Evolutionary conservation across 1,140 invertebrate species (phyloP), one percentile per base, ranked within the genome.

Genomic region (Zaprionus camerounensis): DNA sequence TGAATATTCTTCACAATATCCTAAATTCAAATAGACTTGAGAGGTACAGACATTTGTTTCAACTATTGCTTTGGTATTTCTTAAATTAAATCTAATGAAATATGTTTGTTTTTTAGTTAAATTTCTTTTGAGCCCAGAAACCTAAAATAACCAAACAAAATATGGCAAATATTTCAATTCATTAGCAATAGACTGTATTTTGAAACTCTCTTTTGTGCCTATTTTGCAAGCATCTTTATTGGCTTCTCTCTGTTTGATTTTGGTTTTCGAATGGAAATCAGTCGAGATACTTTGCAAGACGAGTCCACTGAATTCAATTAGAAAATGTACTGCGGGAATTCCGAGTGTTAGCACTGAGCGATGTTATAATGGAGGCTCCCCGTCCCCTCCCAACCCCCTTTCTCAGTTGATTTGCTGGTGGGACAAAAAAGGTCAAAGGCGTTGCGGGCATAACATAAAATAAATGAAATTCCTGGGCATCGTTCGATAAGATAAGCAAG

Each of bases 381-480:
- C 17, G 7, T 11, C n/a, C 1, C 28, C 7, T 0, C 31, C 24
- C 24, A 26, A 26, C 24, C 31, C 31, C 9, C 9, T 34, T 11
- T 2, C 31, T 34, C 9, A 11, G 31, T 34, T 34, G 31, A 3
- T 11, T 3, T 11, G 31, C 31, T 34, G 17, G n/a, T 22, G n/a
- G 46, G 9, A 20, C 20, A 41, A 20, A n/a, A 36, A 66, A 66
- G 49, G 51, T 41, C 64, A 66, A 66, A 66, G n/a, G 4, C 38
- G 38, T 41, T 41, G 38, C 38, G 38, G 38, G 38, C 38, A 41
- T 34, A 56, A 28, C 31, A 67, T 67, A 28, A 61, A 67, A 53
- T 61, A 36, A 70, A 75, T 70, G 38, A 57, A 63, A 57, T 70
- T 57, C 34, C 22, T 63, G n/a, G 13, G 17, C 66, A 74, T 57